These are phyloP conservation scores for Hemithea aestivaria DNA, from an alignment of 2,888 invertebrate genomes.

Conservation along the genomic window DNA sequence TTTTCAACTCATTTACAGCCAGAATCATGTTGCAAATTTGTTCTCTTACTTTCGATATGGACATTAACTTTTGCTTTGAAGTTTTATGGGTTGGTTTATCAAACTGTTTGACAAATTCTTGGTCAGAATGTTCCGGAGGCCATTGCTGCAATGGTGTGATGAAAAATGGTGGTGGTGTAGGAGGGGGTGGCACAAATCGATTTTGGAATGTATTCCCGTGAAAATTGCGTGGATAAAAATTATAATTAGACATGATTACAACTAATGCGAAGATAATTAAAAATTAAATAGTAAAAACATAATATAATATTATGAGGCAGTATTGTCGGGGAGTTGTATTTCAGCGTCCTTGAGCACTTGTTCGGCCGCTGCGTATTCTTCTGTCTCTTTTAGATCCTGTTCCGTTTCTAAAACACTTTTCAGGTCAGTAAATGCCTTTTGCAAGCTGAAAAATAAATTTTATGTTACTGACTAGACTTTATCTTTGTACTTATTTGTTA, in stretches of 20 bases:
- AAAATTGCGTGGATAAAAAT: conserved; percentile 53
- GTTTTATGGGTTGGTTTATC: conserved; percentile 22
- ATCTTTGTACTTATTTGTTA: too few relatives aligned
- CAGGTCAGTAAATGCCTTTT: conserved; percentile 87
- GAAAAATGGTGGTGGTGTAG: conserved; percentile 37
- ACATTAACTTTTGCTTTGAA: conserved; percentile 15
- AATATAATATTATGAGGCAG: conserved; percentile 37
- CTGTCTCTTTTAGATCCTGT: conserved; percentile 85
- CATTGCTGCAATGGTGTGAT: conserved; percentile 32
- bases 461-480: too few relatives aligned
- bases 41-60: conserved; percentile 42
- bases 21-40: conserved; percentile 38
- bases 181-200: conserved; percentile 40
- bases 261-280: conserved; percentile 36
- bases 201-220: conserved; percentile 62
- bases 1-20: conserved; percentile 41
- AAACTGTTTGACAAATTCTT: conserved; percentile 48
- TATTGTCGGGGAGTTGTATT: conserved; percentile 70
- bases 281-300: conserved; percentile 33
- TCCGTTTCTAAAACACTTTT: conserved; percentile 86
- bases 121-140: conserved; percentile 32
- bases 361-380: conserved; percentile 84
- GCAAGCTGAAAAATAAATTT: conserved; percentile 62
- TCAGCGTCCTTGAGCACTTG: conserved; percentile 84
- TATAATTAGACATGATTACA: conserved; percentile 68